Evolutionary conservation across 1,140 invertebrate species (phyloP).

Genomic region (Belonocnema kinseyi): DNA sequence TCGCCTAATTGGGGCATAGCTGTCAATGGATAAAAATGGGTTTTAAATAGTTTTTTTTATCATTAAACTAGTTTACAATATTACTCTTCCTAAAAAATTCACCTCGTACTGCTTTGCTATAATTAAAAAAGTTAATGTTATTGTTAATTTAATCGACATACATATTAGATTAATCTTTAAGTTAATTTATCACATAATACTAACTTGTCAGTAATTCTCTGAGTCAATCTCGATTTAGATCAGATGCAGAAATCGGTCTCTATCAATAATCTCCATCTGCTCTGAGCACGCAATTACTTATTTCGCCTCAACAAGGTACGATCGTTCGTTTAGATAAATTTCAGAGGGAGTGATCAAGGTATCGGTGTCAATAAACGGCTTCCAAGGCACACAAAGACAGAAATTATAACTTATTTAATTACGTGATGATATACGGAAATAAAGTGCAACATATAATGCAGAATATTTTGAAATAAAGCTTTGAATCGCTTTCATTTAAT

Average conservation of each 20-base stretch:
- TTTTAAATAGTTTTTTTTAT: too few relatives aligned
- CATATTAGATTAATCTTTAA: background rate
- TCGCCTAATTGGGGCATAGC: too few relatives aligned
- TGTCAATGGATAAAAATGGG: too few relatives aligned
- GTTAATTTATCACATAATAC: background rate
- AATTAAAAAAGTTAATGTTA: too few relatives aligned
- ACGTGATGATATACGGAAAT: background rate
- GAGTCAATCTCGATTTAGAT: conserved; percentile 7
- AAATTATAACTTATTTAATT: background rate
- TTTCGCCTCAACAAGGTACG: conserved; percentile 22
- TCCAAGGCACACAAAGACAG: conserved; percentile 3
- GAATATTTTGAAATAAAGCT: too few relatives aligned
- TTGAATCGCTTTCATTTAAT: too few relatives aligned
- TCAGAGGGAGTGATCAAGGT: conserved; percentile 32
- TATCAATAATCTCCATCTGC: conserved; percentile 4
- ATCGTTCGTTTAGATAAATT: conserved; percentile 28
- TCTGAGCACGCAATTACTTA: conserved; percentile 10
- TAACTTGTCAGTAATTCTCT: conserved; percentile 9
- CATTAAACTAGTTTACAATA: too few relatives aligned
- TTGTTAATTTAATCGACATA: too few relatives aligned
- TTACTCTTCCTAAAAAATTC: too few relatives aligned
- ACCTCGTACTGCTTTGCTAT: too few relatives aligned
- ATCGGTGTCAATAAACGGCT: conserved; percentile 18
- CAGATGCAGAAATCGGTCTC: conserved; percentile 6
- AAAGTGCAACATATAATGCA: background rate